Percentiles rank a stretch among this genome's conserved stretches.
phyloP scores from a whole-genome alignment of 2,888 invertebrate species.

The Craniophora ligustri region DNA sequence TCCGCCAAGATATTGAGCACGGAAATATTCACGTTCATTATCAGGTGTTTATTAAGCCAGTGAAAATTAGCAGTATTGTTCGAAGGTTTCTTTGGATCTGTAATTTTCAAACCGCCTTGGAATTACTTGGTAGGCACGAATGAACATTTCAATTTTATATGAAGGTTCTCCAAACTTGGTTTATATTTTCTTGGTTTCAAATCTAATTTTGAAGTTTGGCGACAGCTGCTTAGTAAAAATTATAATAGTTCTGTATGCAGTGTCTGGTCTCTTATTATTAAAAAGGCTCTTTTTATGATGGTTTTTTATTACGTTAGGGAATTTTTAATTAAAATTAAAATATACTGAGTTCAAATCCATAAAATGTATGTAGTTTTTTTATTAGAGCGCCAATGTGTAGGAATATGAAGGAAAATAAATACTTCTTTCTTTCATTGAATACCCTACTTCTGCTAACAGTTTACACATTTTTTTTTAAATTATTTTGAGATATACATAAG shows the following conservation, averaged over 20 bases:
- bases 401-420: too few relatives aligned
- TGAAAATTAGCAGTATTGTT: constrained; percentile 37
- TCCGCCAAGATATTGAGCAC: background rate
- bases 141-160: constrained; percentile 41
- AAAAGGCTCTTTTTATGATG: background rate
- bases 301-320: background rate
- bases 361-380: too few relatives aligned
- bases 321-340: too few relatives aligned
- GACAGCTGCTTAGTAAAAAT: constrained; percentile 43
- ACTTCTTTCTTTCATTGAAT: too few relatives aligned
- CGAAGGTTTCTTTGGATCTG: constrained; percentile 15
- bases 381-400: too few relatives aligned
- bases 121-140: constrained; percentile 33
- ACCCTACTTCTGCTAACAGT: too few relatives aligned
- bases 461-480: too few relatives aligned
- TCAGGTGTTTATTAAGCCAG: constrained; percentile 10
- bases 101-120: constrained; percentile 25
- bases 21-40: constrained; percentile 24
- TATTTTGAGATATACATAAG: too few relatives aligned
- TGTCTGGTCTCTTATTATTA: constrained; percentile 18
- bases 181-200: constrained; percentile 40
- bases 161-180: constrained; percentile 20
- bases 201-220: constrained; percentile 35
- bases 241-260: constrained; percentile 40
- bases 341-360: too few relatives aligned